Evolutionary conservation across 2,888 invertebrate species (phyloP).

Genomic region (Coelogynopora nodosa): DNA sequence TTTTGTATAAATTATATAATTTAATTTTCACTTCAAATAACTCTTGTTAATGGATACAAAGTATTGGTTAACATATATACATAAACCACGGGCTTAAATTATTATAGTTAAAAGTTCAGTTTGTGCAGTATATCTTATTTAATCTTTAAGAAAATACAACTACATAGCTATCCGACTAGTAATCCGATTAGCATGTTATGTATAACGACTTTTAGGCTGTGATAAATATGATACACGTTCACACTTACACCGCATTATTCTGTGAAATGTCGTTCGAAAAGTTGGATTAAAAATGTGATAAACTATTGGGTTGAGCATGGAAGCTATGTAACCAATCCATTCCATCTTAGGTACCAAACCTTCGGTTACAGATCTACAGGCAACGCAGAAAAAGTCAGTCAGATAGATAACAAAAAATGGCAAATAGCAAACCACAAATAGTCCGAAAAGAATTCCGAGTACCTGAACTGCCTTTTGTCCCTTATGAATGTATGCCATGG

Average conservation of each 20-base stretch:
- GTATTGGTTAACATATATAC: no score
- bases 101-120: no score
- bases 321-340: slow-evolving; percentile 50
- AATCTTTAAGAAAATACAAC: no score
- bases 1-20: no score
- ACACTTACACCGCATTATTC: slow-evolving; percentile 49
- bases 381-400: slow-evolving; percentile 41
- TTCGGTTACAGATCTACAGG: slow-evolving; percentile 33
- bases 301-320: slow-evolving; percentile 52
- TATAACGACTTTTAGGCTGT: slow-evolving; percentile 14
- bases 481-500: slow-evolving; percentile 47
- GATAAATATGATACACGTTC: slow-evolving; percentile 32
- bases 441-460: slow-evolving; percentile 51
- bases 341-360: slow-evolving; percentile 35
- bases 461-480: slow-evolving; percentile 51
- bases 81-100: no score
- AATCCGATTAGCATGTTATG: neutral
- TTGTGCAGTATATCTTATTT: no score
- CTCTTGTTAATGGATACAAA: no score
- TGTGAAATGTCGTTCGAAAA: slow-evolving; percentile 51
- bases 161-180: no score
- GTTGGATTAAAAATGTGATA: slow-evolving; percentile 53
- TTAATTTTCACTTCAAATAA: no score
- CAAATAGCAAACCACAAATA: slow-evolving; percentile 51
- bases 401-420: slow-evolving; percentile 51